Evolutionary conservation across 2,797 vertebrate species (phyloP).

Genomic region (Gymnocypris eckloni): DNA sequence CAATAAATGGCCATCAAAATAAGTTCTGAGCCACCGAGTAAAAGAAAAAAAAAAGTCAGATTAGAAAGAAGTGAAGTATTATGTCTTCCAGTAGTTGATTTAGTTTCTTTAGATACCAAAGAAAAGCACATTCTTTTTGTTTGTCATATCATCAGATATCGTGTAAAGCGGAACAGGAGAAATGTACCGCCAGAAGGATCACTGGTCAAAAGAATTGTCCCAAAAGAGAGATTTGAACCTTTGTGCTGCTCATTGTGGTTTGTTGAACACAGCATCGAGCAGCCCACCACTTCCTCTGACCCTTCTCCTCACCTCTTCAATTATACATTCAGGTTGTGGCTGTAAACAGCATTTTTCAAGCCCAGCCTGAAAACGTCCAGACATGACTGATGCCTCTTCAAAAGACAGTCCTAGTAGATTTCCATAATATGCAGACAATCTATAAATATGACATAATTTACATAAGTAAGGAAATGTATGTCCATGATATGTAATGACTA

Average conservation of each 20-base stretch:
- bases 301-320: conserved; percentile 52
- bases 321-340: conserved; percentile 48
- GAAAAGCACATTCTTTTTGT: no score
- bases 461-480: background rate
- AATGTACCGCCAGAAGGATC: background rate
- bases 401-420: conserved; percentile 66
- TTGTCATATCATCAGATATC: background rate
- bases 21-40: background rate
- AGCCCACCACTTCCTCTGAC: background rate
- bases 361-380: conserved; percentile 63
- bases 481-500: background rate
- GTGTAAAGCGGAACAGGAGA: background rate
- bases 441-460: conserved; percentile 36
- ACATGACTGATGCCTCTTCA: conserved; percentile 71
- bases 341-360: conserved; percentile 76
- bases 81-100: background rate
- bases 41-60: background rate
- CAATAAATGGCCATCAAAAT: background rate
- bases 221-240: conserved; percentile 8
- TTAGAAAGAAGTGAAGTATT: background rate
- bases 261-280: background rate
- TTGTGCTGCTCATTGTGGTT: background rate
- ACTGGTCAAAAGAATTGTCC: background rate
- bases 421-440: conserved; percentile 55
- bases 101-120: background rate